These are phyloP conservation scores for Calephelis perditalis DNA, from an alignment of 2,888 invertebrate genomes.

Conservation along the genomic window DNA sequence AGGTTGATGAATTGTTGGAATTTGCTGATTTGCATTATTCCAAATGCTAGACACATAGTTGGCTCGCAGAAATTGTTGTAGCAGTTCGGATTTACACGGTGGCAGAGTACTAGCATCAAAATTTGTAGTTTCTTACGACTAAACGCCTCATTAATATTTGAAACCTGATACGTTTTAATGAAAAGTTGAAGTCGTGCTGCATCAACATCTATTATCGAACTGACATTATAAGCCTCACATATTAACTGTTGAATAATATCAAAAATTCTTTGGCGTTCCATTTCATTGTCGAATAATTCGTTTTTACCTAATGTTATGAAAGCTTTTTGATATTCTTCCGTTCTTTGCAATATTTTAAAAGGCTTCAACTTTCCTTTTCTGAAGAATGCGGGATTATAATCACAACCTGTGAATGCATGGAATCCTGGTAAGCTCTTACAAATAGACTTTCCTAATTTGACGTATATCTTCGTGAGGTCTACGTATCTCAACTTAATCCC, in stretches of 20 bases:
- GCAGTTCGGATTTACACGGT: conserved; percentile 27
- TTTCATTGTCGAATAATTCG: no score
- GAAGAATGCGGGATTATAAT: no score
- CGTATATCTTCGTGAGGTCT: neutral
- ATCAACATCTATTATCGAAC: conserved; percentile 12
- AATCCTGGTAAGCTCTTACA: no score
- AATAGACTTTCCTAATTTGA: neutral
- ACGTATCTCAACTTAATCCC: neutral
- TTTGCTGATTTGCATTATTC: conserved; percentile 29
- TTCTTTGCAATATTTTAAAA: no score
- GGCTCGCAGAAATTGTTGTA: conserved; percentile 29
- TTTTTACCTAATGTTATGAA: no score
- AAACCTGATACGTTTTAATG: conserved; percentile 11
- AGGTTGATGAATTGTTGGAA: conserved; percentile 27
- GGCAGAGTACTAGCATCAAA: conserved; percentile 24
- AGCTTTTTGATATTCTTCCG: no score
- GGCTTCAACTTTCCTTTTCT: no score
- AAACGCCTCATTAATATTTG: conserved; percentile 18
- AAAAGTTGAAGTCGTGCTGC: conserved; percentile 17
- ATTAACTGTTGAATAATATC: neutral
- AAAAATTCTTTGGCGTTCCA: neutral
- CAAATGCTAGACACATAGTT: conserved; percentile 27
- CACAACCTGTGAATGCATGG: no score
- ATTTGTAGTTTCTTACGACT: conserved; percentile 15
- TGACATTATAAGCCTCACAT: neutral